Evolutionary conservation across 2,113 vertebrate genomes (phyloP), one percentile per base, ranked within the genome.

Genomic region (Guaruba guarouba): DNA sequence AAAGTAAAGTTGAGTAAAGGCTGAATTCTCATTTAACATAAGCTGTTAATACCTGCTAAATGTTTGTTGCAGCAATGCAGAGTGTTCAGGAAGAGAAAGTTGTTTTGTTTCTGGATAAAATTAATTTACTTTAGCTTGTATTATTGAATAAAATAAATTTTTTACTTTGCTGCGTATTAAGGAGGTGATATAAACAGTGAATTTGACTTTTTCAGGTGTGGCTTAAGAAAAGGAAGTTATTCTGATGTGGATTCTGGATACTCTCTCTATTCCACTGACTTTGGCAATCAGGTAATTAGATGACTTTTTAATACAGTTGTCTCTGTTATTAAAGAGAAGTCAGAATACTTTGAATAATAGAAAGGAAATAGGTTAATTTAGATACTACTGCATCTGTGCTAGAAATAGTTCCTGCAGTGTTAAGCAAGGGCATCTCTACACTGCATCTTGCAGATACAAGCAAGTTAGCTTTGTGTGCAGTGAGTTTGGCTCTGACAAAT

Each of bases 251-350:
- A 98, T 44, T 98, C 98, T 57, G 97, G 98, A 24, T 98, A 96
- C 90, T 98, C 98, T 3, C 64, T 98, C 29, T 98, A 95, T 97
- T 99, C 98, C 57, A 98, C 98, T 46, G 99, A 99, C 80, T 98
- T 98, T 27, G 98, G 98, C 20, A 98, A 98, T 94, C 98, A 99
- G 99, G 99, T 99, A 97, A 95, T 39, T 46, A 27, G 44, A 22
- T 74, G 2, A 41, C 35, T 74, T 27, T 41, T 83, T 66, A 89
- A 37, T 66, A 24, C 7, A 37, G 11, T 69, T 9, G 28, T 57
- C 13, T 19, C 23, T 84, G 6, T 54, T 86, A 25, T 22, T 83
- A 63, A 85, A 81, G 31, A 78, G 57, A 87, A 75, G 31, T 23
- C 61, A 13, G 17, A 82, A 63, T 82, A 61, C 8, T 4, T 66